Evolutionary conservation across 2,888 invertebrate genomes (phyloP).

Genomic region (Palloptera scutellata): DNA sequence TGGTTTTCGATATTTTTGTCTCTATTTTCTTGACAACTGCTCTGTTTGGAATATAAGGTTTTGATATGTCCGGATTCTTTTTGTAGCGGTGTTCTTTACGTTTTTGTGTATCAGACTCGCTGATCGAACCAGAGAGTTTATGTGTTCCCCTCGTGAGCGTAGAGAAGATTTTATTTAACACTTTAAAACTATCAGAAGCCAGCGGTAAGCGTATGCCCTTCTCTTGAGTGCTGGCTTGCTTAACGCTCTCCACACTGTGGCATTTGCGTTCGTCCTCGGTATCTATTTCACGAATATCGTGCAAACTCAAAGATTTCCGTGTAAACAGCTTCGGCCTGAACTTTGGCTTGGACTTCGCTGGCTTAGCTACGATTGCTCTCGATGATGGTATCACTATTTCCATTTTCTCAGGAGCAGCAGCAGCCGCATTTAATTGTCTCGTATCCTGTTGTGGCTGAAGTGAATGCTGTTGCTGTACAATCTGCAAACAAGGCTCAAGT

Average conservation of each 20-base stretch:
- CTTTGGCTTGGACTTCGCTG: background rate
- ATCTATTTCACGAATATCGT: constrained; percentile 42
- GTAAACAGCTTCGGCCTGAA: constrained; percentile 28
- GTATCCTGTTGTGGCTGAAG: constrained; percentile 20
- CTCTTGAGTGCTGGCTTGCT: constrained; percentile 11
- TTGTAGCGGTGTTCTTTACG: constrained; percentile 54
- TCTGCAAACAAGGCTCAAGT: background rate
- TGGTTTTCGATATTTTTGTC: constrained; percentile 56
- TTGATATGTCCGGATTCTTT: constrained; percentile 55
- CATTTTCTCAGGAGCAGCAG: too few species aligned
- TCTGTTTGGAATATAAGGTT: constrained; percentile 44
- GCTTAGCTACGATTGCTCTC: background rate
- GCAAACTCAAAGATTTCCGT: constrained; percentile 51
- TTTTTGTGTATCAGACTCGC: constrained; percentile 13
- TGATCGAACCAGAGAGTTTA: background rate
- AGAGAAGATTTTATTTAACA: constrained; percentile 42
- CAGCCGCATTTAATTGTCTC: constrained; percentile 9
- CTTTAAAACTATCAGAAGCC: constrained; percentile 59
- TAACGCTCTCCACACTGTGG: constrained; percentile 47
- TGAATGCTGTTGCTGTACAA: constrained; percentile 6
- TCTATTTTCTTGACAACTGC: constrained; percentile 53
- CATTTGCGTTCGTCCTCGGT: constrained; percentile 44
- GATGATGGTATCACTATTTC: background rate
- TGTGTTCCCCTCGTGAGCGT: constrained; percentile 19
- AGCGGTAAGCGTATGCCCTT: constrained; percentile 49